These are phyloP conservation scores for Syngnathus scovelli DNA, from an alignment of 2,113 vertebrate genomes.

Conservation along the genomic window DNA sequence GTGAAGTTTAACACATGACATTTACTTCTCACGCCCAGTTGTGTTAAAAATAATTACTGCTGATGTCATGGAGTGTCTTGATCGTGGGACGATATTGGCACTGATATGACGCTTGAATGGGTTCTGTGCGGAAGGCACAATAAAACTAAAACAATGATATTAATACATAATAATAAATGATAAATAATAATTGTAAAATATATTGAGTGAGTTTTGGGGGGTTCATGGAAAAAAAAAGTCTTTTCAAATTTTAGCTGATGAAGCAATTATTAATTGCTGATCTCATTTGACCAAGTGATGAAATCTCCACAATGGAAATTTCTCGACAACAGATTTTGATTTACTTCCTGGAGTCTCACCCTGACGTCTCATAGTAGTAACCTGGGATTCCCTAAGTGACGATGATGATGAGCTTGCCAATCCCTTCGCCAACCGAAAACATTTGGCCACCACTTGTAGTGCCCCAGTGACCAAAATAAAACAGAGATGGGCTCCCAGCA, in stretches of 20 bases:
- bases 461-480: slow-evolving; percentile 32
- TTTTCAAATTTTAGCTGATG: background rate
- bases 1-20: background rate
- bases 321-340: background rate
- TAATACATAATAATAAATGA: too few species aligned
- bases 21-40: background rate
- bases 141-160: too few species aligned
- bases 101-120: too few species aligned
- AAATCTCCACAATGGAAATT: background rate
- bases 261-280: background rate
- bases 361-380: background rate
- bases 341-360: background rate
- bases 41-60: background rate
- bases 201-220: too few species aligned
- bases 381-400: background rate
- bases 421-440: background rate
- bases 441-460: slow-evolving; percentile 21
- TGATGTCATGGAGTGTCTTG: background rate
- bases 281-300: background rate
- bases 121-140: too few species aligned
- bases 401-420: background rate
- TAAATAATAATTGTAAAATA: too few species aligned
- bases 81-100: background rate
- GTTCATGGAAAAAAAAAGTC: too few species aligned
- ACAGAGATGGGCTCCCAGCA: slow-evolving; percentile 35